A percentile compares a stretch with the other conserved stretches of the same genome.
Conservation (phyloP, 2,888 invertebrate genomes). For the Acronicta leporina region DNA sequence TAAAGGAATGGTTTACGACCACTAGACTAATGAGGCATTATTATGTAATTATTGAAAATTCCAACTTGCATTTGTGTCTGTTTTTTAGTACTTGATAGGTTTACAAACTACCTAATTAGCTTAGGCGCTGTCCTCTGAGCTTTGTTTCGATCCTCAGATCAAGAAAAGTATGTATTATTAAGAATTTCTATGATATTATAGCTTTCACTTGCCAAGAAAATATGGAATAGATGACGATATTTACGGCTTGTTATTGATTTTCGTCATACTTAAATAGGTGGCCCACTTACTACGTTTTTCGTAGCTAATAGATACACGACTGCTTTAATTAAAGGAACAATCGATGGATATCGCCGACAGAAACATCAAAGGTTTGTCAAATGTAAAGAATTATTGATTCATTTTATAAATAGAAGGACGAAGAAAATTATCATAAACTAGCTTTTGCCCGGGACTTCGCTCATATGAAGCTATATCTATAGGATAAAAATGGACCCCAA, state of each 20-base stretch:
- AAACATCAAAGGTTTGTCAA: background rate
- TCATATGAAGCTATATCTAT: too few species aligned
- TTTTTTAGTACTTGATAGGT: too few species aligned
- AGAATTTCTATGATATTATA: background rate
- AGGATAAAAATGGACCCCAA: too few species aligned
- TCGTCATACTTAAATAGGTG: conserved; percentile 3
- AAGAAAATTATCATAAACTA: background rate
- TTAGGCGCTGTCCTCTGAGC: too few species aligned
- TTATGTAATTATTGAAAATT: too few species aligned
- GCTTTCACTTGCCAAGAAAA: conserved; percentile 26
- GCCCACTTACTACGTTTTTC: conserved; percentile 4
- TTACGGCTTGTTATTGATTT: conserved; percentile 38
- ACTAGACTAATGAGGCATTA: too few species aligned
- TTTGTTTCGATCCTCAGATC: too few species aligned
- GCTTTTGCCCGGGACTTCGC: too few species aligned
- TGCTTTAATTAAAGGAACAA: conserved; percentile 22
- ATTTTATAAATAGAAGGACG: background rate
- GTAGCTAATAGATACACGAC: conserved; percentile 17
- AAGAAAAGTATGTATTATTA: background rate
- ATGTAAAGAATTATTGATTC: conserved; percentile 3
- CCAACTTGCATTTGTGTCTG: too few species aligned
- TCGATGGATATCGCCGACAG: conserved; percentile 3
- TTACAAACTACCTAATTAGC: too few species aligned
- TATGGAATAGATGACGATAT: conserved; percentile 41
- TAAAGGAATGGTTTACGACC: too few species aligned